phyloP scores from a whole-genome alignment of 2,888 invertebrate species.

The Magallana nippona region DNA sequence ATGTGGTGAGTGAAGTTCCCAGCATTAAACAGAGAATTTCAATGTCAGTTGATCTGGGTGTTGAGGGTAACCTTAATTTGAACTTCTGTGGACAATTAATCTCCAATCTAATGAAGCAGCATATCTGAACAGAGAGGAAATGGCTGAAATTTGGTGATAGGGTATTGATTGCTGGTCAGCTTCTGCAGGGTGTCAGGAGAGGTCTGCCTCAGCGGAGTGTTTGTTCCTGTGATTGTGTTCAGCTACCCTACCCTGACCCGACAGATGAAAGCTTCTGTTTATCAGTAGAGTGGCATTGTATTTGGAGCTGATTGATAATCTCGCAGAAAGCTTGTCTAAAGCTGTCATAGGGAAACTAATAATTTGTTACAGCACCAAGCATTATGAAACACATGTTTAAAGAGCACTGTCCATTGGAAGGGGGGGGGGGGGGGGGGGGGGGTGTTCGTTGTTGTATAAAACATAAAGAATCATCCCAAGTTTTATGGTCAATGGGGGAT shows the following conservation, averaged over 20 bases:
- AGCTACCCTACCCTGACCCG: conserved; percentile 23
- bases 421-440: no score
- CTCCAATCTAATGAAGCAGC: conserved; percentile 36
- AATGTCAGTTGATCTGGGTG: conserved; percentile 22
- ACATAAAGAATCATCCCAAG: no score
- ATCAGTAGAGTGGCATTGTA: not conserved
- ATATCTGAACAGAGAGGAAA: conserved; percentile 7
- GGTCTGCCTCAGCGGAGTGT: not conserved
- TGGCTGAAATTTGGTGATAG: conserved; percentile 8
- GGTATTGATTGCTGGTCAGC: not conserved
- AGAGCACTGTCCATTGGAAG: not conserved
- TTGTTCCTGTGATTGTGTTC: not conserved
- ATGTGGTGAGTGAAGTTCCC: not conserved
- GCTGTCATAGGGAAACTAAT: conserved; percentile 2
- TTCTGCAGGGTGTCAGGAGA: not conserved
- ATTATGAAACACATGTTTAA: conserved; percentile 3
- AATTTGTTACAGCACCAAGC: conserved; percentile 22
- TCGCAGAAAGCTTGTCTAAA: not conserved
- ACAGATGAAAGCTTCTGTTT: conserved; percentile 17
- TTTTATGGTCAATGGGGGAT: no score
- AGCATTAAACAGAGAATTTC: not conserved
- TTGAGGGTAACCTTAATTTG: conserved; percentile 12
- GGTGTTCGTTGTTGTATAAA: no score
- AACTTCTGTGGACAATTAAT: conserved; percentile 40
- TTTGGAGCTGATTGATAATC: not conserved